A percentile compares a stretch with the other conserved stretches of the same genome.
Conservation (phyloP, 2,888 invertebrate species). For the Caenorhabditis afra region DNA sequence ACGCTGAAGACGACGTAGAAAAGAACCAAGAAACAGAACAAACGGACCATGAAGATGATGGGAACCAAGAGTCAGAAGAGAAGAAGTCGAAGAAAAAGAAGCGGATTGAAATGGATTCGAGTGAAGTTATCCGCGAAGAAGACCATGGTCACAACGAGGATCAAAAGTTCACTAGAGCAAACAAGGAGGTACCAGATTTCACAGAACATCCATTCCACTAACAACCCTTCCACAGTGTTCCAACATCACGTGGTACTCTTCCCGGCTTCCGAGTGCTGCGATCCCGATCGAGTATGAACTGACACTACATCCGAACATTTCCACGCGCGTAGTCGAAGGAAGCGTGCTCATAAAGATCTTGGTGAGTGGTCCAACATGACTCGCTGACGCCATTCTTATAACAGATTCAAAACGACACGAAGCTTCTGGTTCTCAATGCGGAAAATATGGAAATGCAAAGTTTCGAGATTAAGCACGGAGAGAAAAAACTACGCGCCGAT, state of each 20-base stretch:
- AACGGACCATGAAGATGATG: too few species aligned
- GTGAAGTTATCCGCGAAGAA: neutral
- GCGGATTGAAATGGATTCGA: conserved; percentile 2
- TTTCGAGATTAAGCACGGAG: conserved; percentile 24
- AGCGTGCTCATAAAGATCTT: conserved; percentile 20
- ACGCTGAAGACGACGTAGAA: neutral
- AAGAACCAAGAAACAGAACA: too few species aligned
- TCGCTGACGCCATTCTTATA: neutral
- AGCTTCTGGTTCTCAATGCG: conserved; percentile 38
- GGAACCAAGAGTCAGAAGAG: neutral
- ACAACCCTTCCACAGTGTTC: conserved; percentile 53
- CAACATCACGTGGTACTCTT: conserved; percentile 80
- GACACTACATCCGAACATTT: conserved; percentile 70
- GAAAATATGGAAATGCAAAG: conserved; percentile 29
- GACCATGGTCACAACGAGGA: too few species aligned
- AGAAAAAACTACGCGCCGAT: conserved; percentile 41
- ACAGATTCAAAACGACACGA: conserved; percentile 19
- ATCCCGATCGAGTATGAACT: conserved; percentile 75
- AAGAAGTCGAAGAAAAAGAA: conserved; percentile 26
- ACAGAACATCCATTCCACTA: neutral
- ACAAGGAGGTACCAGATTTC: conserved; percentile 17
- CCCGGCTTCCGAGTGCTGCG: conserved; percentile 80
- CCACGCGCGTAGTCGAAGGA: conserved; percentile 24
- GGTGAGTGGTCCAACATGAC: neutral
- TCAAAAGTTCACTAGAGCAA: conserved; percentile 17